A percentile compares a stretch with the other conserved stretches of the same genome.
Evolutionary conservation across 2,113 vertebrate genomes (phyloP).

Genomic region (Sceloporus undulatus): DNA sequence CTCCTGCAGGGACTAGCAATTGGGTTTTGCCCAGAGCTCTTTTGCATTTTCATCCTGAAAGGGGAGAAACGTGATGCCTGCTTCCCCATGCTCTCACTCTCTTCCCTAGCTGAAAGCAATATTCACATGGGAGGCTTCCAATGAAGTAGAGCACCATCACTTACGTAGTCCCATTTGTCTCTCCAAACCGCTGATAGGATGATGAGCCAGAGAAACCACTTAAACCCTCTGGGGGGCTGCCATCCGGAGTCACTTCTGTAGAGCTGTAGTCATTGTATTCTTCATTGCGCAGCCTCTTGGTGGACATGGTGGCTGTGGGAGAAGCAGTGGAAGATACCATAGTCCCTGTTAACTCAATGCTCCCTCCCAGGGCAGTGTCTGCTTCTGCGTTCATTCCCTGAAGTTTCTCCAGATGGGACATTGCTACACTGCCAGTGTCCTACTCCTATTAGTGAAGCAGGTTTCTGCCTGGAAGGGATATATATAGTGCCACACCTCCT

Average conservation of each 20-base stretch:
- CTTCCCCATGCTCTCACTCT: background rate
- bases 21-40: too few relatives aligned
- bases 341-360: conserved; percentile 52
- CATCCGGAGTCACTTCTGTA: conserved; percentile 75
- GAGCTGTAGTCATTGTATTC: conserved; percentile 84
- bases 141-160: conserved; percentile 31
- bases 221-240: conserved; percentile 63
- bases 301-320: conserved; percentile 80
- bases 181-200: conserved; percentile 81
- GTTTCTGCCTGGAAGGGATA: conserved; percentile 43
- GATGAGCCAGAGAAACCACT: conserved; percentile 51
- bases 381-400: background rate
- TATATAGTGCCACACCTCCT: conserved; percentile 54
- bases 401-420: conserved; percentile 59
- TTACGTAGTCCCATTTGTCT: conserved; percentile 78
- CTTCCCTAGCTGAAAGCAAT: background rate
- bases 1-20: too few relatives aligned
- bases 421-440: background rate
- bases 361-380: background rate
- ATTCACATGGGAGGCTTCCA: background rate
- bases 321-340: conserved; percentile 43
- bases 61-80: background rate
- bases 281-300: conserved; percentile 77
- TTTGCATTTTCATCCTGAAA: background rate
- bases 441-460: accelerated